Evolutionary conservation across 1,140 invertebrate species (phyloP).

Genomic region (Orchestia grillus): DNA sequence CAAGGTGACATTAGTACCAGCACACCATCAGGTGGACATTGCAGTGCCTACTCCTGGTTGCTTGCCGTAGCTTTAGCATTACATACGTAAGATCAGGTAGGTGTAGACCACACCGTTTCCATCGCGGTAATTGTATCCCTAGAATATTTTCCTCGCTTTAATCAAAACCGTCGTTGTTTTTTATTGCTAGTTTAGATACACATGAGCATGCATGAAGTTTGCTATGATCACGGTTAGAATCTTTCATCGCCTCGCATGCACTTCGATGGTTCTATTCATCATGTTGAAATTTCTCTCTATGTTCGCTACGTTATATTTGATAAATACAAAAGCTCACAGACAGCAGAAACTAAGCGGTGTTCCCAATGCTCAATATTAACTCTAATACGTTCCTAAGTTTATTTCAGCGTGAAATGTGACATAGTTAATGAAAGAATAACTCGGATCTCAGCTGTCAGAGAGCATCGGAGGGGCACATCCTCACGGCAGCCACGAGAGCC

Average conservation of each 20-base stretch:
- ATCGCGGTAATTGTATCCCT: neutral
- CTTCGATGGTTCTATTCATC: neutral
- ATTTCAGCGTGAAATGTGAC: neutral
- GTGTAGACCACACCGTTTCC: no score
- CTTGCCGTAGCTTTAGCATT: neutral
- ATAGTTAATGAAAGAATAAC: neutral
- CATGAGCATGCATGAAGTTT: neutral
- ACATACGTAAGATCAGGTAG: no score
- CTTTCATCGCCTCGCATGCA: neutral
- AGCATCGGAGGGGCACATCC: neutral
- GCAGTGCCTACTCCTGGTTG: neutral
- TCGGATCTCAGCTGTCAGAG: neutral
- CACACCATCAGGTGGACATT: neutral
- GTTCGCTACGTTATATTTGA: neutral
- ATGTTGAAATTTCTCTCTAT: neutral
- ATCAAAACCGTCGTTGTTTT: neutral
- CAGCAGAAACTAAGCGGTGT: neutral
- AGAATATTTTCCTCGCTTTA: neutral
- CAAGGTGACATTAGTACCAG: neutral
- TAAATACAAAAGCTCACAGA: neutral
- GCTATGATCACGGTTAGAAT: neutral
- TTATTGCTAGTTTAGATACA: neutral
- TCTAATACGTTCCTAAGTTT: neutral
- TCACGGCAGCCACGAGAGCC: neutral
- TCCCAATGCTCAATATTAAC: neutral